Conservation (phyloP, 1,140 invertebrate species). For the Ostrea edulis region DNA sequence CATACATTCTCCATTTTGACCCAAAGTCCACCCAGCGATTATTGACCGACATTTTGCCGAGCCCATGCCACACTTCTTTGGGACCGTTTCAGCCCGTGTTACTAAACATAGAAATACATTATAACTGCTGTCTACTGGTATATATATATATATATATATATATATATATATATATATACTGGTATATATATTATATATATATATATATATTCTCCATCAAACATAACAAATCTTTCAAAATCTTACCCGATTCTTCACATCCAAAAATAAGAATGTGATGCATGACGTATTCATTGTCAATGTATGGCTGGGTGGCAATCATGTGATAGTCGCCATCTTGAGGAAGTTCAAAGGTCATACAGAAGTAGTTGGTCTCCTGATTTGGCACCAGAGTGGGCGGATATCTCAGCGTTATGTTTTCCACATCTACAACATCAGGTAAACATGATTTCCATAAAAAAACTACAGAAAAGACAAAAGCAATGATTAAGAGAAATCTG, state of each 20-base stretch:
- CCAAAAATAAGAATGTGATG: conserved; percentile 70
- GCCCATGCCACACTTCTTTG: conserved; percentile 52
- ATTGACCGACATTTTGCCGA: conserved; percentile 47
- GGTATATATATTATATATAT: too few species aligned
- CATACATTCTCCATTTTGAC: conserved; percentile 59
- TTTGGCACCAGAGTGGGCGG: conserved; percentile 57
- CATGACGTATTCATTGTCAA: conserved; percentile 65
- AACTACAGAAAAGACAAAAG: too few species aligned
- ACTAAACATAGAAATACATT: neutral
- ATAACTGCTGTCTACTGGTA: too few species aligned
- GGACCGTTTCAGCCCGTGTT: neutral
- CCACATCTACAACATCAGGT: conserved; percentile 51
- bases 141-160: too few species aligned
- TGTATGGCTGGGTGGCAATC: conserved; percentile 61
- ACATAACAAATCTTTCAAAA: neutral
- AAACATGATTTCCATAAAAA: too few species aligned
- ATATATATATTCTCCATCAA: too few species aligned
- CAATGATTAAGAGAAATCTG: too few species aligned
- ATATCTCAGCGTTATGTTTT: conserved; percentile 60
- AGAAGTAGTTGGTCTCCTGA: conserved; percentile 63
- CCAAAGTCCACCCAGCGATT: conserved; percentile 61
- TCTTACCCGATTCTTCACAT: conserved; percentile 59
- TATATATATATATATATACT: too few species aligned
- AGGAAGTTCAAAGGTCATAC: conserved; percentile 66
- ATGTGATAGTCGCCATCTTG: conserved; percentile 64